Evolutionary conservation across 2,113 vertebrate genomes (phyloP), one percentile per base, ranked within the genome.

Genomic region (Brevimyrus niger): DNA sequence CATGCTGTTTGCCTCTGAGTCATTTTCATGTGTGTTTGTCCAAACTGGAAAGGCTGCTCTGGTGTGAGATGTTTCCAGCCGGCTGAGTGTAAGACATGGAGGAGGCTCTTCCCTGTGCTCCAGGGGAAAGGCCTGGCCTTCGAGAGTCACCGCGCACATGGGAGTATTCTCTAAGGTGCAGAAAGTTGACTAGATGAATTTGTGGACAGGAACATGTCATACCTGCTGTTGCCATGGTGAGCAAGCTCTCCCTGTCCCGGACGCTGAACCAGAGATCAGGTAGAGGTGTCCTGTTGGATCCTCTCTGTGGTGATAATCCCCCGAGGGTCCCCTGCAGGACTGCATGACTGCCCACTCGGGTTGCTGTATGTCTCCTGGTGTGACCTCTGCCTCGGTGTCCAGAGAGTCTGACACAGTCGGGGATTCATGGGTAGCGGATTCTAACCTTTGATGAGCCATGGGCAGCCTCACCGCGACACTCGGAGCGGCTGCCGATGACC

Each of bases 1-100:
- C 47, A 87, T 47, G 46, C 48, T 50, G 85, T 53, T 87, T 8
- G 44, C 35, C 21, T 48, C 47, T 51, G 48, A 87, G 85, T 87
- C 47, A 87, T 87, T 15, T 55, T 87, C 4, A 19, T 38, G 10
- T 23, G 17, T 35, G 27, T 19, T 87, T n/a, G 85, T 87, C 27
- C 50, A 48, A 87, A 38, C 11, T 35, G 85, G 85, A 53, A 47
- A 51, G 48, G 50, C 50, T 51, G 48, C 23, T 51, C 50, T 87
- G 85, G 7, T 87, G 47, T 87, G 85, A 55, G 50, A 51, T 53
- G 85, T 87, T 87, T 87, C 85, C 48, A 87, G 85, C 47, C 53
- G 31, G 15, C 44, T 27, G n/a, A 4, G 17, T 27, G 47, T 38
- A n/a, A 9, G 31, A 8, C 13, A 27, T 3, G 50, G 35, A 55